Conservation (phyloP, 2,888 invertebrate genomes). For the Pyrochroa serraticornis region DNA sequence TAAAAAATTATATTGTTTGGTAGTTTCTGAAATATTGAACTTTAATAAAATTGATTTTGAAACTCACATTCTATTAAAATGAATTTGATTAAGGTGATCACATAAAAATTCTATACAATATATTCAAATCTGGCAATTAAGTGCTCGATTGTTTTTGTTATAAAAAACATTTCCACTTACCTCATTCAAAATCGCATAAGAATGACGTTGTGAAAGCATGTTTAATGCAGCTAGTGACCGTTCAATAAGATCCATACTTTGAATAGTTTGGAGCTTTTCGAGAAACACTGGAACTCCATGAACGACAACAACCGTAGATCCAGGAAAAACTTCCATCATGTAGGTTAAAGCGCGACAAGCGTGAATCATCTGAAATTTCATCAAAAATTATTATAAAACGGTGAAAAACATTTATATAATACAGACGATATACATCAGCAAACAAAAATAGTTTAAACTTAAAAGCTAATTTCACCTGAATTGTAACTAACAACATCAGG, state of each 20-base stretch:
- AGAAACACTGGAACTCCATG: slow-evolving; percentile 97
- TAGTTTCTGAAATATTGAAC: too few relatives aligned
- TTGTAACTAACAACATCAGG: slow-evolving; percentile 28
- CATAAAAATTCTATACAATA: too few relatives aligned
- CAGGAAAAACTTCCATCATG: slow-evolving; percentile 98
- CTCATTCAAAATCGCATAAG: slow-evolving; percentile 93
- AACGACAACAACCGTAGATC: slow-evolving; percentile 94
- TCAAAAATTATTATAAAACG: not conserved
- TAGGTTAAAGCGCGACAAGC: slow-evolving; percentile 98
- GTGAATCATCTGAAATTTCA: slow-evolving; percentile 83
- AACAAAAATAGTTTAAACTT: slow-evolving; percentile 44
- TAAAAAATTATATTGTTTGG: too few relatives aligned
- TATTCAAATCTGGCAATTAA: too few relatives aligned
- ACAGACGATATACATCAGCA: slow-evolving; percentile 41
- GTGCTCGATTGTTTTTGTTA: too few relatives aligned
- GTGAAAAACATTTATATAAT: not conserved
- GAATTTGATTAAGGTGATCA: too few relatives aligned
- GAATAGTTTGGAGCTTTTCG: slow-evolving; percentile 96
- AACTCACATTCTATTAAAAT: too few relatives aligned
- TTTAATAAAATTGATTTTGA: too few relatives aligned
- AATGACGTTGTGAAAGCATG: slow-evolving; percentile 94
- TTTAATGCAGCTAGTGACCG: slow-evolving; percentile 97
- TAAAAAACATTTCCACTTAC: slow-evolving; percentile 59
- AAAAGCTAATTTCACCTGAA: slow-evolving; percentile 43
- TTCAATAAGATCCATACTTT: slow-evolving; percentile 99